These are phyloP conservation scores for Phataginus tetradactyla DNA, from an alignment of 2,797 vertebrate genomes.

Conservation along the genomic window DNA sequence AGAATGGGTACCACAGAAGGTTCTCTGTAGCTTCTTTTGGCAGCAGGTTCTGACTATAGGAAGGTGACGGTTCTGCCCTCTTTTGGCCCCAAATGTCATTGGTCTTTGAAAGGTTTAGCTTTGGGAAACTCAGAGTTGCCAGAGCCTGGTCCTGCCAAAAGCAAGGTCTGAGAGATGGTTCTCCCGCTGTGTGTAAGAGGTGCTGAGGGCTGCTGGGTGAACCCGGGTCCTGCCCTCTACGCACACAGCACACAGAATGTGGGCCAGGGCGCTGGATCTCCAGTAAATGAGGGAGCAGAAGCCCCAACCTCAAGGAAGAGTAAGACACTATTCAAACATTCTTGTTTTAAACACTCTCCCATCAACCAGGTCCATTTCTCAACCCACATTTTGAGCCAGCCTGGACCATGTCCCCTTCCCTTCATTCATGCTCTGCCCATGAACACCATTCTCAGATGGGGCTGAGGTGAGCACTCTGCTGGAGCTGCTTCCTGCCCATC, in stretches of 20 bases:
- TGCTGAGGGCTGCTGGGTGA: background rate
- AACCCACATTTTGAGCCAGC: background rate
- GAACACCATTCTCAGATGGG: accelerated
- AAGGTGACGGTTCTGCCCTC: background rate
- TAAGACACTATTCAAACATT: background rate
- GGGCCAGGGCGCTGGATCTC: background rate
- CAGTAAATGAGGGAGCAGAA: background rate
- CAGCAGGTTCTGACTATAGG: background rate
- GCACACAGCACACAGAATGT: accelerated
- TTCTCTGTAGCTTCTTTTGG: background rate
- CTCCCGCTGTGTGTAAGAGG: background rate
- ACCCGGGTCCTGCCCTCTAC: background rate
- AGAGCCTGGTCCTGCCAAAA: background rate
- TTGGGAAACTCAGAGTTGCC: background rate
- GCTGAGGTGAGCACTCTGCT: background rate
- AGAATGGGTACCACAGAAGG: background rate
- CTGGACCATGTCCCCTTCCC: background rate
- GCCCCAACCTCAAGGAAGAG: background rate
- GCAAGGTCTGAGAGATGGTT: background rate
- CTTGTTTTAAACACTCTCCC: background rate
- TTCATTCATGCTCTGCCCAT: background rate
- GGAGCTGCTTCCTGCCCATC: background rate
- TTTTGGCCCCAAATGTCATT: background rate
- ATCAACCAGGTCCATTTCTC: background rate
- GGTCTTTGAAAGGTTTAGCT: background rate